Evolutionary conservation across 2,888 invertebrate species (phyloP).

Genomic region (Buathra laborator): DNA sequence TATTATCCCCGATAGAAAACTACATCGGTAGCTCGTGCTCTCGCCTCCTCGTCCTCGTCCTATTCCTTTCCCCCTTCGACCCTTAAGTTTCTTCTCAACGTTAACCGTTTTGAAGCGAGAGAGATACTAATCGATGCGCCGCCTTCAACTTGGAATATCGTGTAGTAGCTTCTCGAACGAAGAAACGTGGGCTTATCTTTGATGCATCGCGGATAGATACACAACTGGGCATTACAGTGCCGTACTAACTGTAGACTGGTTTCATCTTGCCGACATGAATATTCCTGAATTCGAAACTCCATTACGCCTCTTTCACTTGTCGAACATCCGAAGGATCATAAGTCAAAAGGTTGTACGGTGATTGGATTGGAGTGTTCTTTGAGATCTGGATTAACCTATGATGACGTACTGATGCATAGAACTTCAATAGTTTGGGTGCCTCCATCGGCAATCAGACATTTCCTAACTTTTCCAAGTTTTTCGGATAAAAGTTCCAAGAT

Average conservation of each 20-base stretch:
- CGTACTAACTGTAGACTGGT: conserved; percentile 8
- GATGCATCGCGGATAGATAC: conserved; percentile 53
- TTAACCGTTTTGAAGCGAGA: conserved; percentile 46
- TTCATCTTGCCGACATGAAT: conserved; percentile 55
- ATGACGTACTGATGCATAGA: too few relatives aligned
- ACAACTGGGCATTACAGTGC: conserved; percentile 17
- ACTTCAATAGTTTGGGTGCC: too few relatives aligned
- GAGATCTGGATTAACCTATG: too few relatives aligned
- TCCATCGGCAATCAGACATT: neutral
- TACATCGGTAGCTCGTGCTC: conserved; percentile 54
- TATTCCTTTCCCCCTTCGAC: conserved; percentile 69
- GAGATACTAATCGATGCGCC: conserved; percentile 63
- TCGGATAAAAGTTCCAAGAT: too few relatives aligned
- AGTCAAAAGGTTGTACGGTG: too few relatives aligned
- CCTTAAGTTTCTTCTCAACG: conserved; percentile 54
- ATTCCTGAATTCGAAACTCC: conserved; percentile 9
- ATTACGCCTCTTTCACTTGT: neutral
- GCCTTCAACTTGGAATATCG: conserved; percentile 61
- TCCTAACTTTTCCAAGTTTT: too few relatives aligned
- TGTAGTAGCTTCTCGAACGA: conserved; percentile 46
- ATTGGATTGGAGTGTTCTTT: too few relatives aligned
- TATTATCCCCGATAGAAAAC: conserved; percentile 2
- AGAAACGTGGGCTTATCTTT: conserved; percentile 53
- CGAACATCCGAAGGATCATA: neutral
- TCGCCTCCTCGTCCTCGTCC: conserved; percentile 69